A percentile compares a stretch with the other conserved stretches of the same genome.
Conservation (phyloP, 2,888 invertebrate species). For the Dorcus parallelipipedus region DNA sequence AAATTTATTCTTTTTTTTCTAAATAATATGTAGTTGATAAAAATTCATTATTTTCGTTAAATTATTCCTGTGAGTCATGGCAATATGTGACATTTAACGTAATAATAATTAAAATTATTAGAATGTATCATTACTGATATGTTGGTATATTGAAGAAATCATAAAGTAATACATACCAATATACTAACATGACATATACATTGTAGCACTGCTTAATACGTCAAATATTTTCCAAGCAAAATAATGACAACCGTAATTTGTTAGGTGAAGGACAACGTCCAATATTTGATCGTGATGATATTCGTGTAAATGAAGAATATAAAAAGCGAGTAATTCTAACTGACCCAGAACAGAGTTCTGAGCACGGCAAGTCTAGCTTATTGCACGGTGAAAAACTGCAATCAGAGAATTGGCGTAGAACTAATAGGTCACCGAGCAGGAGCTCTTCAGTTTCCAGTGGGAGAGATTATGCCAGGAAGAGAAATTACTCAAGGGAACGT, state of each 20-base stretch:
- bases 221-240: too few species aligned
- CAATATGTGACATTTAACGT: too few species aligned
- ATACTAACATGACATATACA: too few species aligned
- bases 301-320: slow-evolving; percentile 5
- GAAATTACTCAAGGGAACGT: not conserved
- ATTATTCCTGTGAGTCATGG: too few species aligned
- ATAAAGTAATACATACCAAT: too few species aligned
- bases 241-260: not conserved
- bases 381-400: not conserved
- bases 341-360: not conserved
- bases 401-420: not conserved
- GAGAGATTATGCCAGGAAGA: not conserved
- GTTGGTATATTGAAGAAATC: too few species aligned
- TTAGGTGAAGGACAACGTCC: slow-evolving; percentile 6
- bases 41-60: too few species aligned
- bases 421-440: not conserved
- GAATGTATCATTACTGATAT: too few species aligned
- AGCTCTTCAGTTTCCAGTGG: slow-evolving; percentile 2
- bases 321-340: slow-evolving; percentile 4
- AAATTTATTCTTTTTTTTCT: too few species aligned
- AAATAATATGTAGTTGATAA: too few species aligned
- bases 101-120: too few species aligned
- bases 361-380: not conserved
- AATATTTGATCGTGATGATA: slow-evolving; percentile 7
- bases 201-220: too few species aligned